Base-by-base conservation (phyloP, 2,113 vertebrate species). In the Hippocampus guttulatus region DNA sequence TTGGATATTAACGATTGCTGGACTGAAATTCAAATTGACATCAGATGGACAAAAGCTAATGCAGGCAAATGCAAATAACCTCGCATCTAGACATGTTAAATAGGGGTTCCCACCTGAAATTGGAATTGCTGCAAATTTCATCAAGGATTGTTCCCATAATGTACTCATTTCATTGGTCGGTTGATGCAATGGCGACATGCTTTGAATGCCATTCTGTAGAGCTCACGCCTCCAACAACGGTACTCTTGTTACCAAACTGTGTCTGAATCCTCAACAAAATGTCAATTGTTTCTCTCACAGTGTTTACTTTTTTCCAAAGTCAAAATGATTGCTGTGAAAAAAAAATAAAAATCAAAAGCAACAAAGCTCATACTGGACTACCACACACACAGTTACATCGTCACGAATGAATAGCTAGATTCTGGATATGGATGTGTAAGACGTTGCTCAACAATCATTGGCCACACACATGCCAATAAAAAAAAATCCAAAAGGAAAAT, bases 401-500 rank as follows among this genome's bases (percentile, higher is more conserved):
- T 51, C 49, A 51, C 20, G 8, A 51, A 51, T n/a, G 52, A 55
- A 55, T n/a, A 55, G 21, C 21, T 55, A 9, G 9, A n/a, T 55
- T 55, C 21, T n/a, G 9, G 8, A n/a, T 9, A 10, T 11, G 52
- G 8, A 55, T 23, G 1, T 8, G 2, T 54, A 54, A 9, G 21
- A 54, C 1, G 10, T 25, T 58, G 23, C 1, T 25, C 55, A 70
- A 51, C 65, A 41, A 16, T 25, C 47, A n/a, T 8, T 3, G 74
- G 62, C 72, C 5, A 71, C 23, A 45, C 3, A 64, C 52, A 60
- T 11, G 30, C 27, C 27, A 62, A 67, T 41, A n/a, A 23, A 62
- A n/a, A 54, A 33, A 55, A 52, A 1, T 69, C 10, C 14, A 73
- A 52, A 58, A 4, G 73, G n/a, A n/a, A 69, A 71, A 55, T 30